Base-by-base conservation (phyloP, 1,140 invertebrate species). In the Drosophila ananassae region DNA sequence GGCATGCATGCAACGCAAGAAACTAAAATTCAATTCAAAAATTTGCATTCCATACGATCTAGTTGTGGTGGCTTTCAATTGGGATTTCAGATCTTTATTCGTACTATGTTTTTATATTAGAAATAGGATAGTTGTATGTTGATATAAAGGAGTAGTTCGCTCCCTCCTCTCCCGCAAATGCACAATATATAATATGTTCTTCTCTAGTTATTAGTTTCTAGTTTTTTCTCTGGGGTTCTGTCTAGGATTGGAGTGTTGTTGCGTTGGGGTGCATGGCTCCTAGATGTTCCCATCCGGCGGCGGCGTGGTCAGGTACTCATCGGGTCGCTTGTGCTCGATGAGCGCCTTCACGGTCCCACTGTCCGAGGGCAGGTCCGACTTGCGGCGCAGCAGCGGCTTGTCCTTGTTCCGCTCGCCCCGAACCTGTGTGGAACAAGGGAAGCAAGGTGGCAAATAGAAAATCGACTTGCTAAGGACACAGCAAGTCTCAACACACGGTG, bases 331-430 rank as follows among this genome's bases (percentile, higher is more conserved):
- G 93, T 99, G 97, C 91, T 97, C 97, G 90, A 95, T 97, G 61
- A 99, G 94, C 72, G 97, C 97, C 91, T 96, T 96, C 79, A 98
- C 95, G 32, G 97, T 98, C 89, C 96, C 95, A 71, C 95, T 94
- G 93, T 99, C 98, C 90, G 98, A 96, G 25, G 98, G 98, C 92
- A 99, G 93, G 93, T 99, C 98, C 12, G 97, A 98, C 93, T 99
- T 99, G 91, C 97, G 95, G 92, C 98, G 95, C 46, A 99, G 93
- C 73, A 99, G 93, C 25, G 97, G 97, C 92, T 98, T 98, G 60
- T 95, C 96, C 92, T 95, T 95, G 92, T 96, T 96, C 79, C 93
- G 93, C 75, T 90, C 85, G 24, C 85, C 85, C 24, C 85, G 85
- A 63, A 89, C 76, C 85, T 89, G 79, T 80, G 58, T 63, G 77